Evolutionary conservation across 2,113 vertebrate species (phyloP).

Genomic region (Corvus hawaiiensis): DNA sequence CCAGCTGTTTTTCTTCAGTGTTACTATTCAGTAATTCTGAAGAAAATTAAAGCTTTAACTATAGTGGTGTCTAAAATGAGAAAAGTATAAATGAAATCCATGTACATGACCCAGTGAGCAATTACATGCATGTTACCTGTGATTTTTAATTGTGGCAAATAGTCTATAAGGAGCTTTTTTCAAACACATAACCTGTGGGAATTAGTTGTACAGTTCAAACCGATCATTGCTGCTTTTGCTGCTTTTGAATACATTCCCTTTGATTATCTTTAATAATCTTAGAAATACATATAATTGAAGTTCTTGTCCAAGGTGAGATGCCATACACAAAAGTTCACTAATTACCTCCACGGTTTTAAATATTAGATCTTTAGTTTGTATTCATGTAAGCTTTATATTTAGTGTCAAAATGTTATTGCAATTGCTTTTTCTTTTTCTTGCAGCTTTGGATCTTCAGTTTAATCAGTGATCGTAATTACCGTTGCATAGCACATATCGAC

Average conservation of each 20-base stretch:
- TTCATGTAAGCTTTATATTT: background rate
- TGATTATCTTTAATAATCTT: background rate
- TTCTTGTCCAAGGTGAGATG: background rate
- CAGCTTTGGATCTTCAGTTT: slow-evolving; percentile 88
- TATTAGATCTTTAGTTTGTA: background rate
- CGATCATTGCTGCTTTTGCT: background rate
- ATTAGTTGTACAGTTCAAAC: background rate
- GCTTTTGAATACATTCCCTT: background rate
- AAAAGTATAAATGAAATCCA: background rate
- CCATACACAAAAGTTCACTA: background rate
- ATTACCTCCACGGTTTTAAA: background rate
- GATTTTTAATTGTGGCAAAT: background rate
- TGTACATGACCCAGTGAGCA: background rate
- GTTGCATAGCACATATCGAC: slow-evolving; percentile 72
- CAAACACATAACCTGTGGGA: background rate
- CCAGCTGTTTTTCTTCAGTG: background rate
- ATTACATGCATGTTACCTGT: background rate
- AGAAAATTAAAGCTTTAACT: background rate
- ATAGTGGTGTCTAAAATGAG: background rate
- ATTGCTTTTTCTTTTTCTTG: slow-evolving; percentile 3
- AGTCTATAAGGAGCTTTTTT: background rate
- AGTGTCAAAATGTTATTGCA: background rate
- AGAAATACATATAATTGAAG: background rate
- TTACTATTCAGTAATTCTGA: background rate
- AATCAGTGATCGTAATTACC: slow-evolving; percentile 67